Evolutionary conservation across 2,797 vertebrate genomes (phyloP).

Genomic region (Smutsia gigantea): DNA sequence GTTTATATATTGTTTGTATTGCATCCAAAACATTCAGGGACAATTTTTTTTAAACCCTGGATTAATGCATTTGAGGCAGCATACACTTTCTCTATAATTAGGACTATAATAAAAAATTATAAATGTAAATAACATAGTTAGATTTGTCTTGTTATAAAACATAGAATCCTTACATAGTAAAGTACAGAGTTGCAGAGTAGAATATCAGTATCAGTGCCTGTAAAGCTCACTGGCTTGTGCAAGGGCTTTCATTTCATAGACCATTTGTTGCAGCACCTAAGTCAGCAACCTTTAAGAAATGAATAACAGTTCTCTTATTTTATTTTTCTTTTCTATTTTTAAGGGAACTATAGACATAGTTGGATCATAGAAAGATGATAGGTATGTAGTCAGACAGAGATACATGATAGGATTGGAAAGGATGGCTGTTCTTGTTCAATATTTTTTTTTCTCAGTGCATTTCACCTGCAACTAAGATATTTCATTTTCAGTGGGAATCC

Average conservation of each 20-base stretch:
- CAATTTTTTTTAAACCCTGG: neutral
- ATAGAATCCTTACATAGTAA: neutral
- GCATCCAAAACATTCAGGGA: slow-evolving; percentile 50
- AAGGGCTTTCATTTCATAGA: slow-evolving; percentile 82
- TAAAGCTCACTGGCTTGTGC: slow-evolving; percentile 76
- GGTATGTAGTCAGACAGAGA: too few species aligned
- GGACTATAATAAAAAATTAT: neutral
- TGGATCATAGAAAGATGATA: neutral
- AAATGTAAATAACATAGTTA: neutral
- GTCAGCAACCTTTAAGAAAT: slow-evolving; percentile 81
- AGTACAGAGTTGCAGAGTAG: neutral
- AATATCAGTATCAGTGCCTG: neutral
- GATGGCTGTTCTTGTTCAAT: neutral
- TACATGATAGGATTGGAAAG: neutral
- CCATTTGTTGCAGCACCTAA: slow-evolving; percentile 81
- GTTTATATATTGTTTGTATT: slow-evolving; percentile 52
- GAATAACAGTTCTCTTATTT: slow-evolving; percentile 66
- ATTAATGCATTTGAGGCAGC: slow-evolving; percentile 10
- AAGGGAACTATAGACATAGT: neutral
- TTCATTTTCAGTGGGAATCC: neutral
- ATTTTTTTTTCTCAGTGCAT: neutral
- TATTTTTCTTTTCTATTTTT: slow-evolving; percentile 15
- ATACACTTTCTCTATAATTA: neutral
- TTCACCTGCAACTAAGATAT: neutral
- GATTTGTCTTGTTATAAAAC: neutral